phyloP scores from a whole-genome alignment of 2,888 invertebrate species.

The Orgyia antiqua region DNA sequence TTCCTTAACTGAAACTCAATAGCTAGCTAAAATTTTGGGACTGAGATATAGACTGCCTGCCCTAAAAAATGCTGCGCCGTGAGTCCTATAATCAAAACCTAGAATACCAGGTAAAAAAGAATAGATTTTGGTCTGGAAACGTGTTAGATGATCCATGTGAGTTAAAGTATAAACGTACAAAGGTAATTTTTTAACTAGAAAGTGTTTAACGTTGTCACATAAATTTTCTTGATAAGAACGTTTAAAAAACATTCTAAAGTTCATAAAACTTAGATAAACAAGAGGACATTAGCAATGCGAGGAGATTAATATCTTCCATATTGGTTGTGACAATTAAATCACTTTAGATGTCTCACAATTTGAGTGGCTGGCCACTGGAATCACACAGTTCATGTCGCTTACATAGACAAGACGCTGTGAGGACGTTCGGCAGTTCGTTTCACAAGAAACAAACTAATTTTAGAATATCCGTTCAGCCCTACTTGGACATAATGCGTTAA shows the following conservation, averaged over 20 bases:
- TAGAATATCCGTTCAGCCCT: constrained; percentile 73
- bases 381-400: constrained; percentile 49
- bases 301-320: constrained; percentile 49
- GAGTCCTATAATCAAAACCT: too few species aligned
- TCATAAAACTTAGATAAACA: constrained; percentile 26
- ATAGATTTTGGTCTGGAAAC: too few species aligned
- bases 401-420: constrained; percentile 58
- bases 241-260: constrained; percentile 9
- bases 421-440: constrained; percentile 57
- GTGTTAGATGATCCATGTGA: too few species aligned
- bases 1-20: too few species aligned
- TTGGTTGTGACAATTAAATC: constrained; percentile 62
- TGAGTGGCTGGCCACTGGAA: constrained; percentile 42
- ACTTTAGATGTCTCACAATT: constrained; percentile 54
- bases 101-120: too few species aligned
- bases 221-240: background rate
- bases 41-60: too few species aligned
- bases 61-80: too few species aligned
- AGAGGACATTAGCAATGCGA: constrained; percentile 28
- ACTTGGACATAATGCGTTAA: constrained; percentile 65
- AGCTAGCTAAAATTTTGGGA: too few species aligned
- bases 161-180: too few species aligned
- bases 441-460: constrained; percentile 71
- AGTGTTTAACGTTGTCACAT: background rate
- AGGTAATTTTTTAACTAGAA: too few species aligned